Conservation (phyloP, 1,140 invertebrate genomes). For the Macrobrachium nipponense region DNA sequence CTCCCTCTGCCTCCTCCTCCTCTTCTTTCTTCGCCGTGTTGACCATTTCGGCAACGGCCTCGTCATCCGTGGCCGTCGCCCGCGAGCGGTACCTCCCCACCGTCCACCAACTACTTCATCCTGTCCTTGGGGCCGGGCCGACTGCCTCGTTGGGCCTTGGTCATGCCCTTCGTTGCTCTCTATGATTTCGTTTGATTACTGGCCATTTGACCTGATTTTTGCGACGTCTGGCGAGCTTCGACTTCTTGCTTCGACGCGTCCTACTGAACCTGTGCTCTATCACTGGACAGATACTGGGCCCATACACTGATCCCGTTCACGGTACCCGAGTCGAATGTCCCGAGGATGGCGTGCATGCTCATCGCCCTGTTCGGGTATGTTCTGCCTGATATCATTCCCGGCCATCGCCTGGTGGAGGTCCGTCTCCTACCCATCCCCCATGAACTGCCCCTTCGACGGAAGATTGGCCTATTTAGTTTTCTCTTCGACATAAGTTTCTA, state of each 20-base stretch:
- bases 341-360: slow-evolving; percentile 80
- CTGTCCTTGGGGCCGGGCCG: slow-evolving; percentile 81
- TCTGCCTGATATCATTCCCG: slow-evolving; percentile 95
- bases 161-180: slow-evolving; percentile 82
- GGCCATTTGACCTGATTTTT: slow-evolving; percentile 77
- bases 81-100: slow-evolving; percentile 79
- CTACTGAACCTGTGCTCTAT: slow-evolving; percentile 95
- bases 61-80: slow-evolving; percentile 79
- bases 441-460: slow-evolving; percentile 88
- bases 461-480: slow-evolving; percentile 91
- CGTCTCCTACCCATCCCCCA: slow-evolving; percentile 50
- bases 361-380: slow-evolving; percentile 94
- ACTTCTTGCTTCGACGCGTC: slow-evolving; percentile 98
- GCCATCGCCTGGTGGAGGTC: slow-evolving; percentile 82
- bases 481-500: slow-evolving; percentile 98
- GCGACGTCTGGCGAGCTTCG: slow-evolving; percentile 95
- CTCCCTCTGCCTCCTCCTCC: slow-evolving; percentile 68
- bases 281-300: slow-evolving; percentile 98
- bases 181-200: slow-evolving; percentile 67
- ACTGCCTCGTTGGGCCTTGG: slow-evolving; percentile 80
- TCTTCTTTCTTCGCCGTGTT: slow-evolving; percentile 75
- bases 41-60: slow-evolving; percentile 79
- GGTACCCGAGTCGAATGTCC: slow-evolving; percentile 94
- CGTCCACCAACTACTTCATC: slow-evolving; percentile 82
- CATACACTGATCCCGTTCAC: slow-evolving; percentile 96